phyloP scores from a whole-genome alignment of 2,797 vertebrate species.

The Zalophus californianus region DNA sequence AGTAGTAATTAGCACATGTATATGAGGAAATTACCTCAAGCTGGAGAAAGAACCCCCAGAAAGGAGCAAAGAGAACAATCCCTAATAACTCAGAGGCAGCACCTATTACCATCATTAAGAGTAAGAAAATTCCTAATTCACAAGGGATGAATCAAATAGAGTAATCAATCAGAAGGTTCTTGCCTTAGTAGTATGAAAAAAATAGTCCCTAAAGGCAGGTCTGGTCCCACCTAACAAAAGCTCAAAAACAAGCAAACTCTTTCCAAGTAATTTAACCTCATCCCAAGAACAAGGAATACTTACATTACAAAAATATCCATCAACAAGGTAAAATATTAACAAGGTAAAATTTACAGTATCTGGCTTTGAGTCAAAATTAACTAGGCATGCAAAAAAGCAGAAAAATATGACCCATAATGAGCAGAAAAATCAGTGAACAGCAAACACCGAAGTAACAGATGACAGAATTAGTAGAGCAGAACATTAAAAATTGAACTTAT shows the following conservation, averaged over 20 bases:
- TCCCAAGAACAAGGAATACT: constrained; percentile 26
- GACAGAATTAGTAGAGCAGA: neutral
- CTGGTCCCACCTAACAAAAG: neutral
- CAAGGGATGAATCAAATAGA: neutral
- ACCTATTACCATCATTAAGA: neutral
- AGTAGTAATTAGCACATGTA: neutral
- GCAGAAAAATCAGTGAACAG: neutral
- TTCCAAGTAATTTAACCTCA: constrained; percentile 31
- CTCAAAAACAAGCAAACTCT: constrained; percentile 30
- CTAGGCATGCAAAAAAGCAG: neutral
- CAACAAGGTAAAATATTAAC: constrained; percentile 47
- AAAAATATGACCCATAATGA: neutral
- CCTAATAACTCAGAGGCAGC: neutral
- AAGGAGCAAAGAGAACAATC: constrained; percentile 4
- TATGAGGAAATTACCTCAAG: neutral
- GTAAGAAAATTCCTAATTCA: neutral
- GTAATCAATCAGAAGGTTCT: neutral
- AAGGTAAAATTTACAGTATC: constrained; percentile 14
- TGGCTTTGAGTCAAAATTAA: constrained; percentile 41
- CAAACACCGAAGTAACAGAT: constrained; percentile 13
- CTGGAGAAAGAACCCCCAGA: neutral
- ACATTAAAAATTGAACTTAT: constrained; percentile 43
- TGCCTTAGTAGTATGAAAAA: neutral
- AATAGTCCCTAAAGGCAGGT: neutral
- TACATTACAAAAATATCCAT: constrained; percentile 14